phyloP scores from a whole-genome alignment of 2,113 vertebrate genomes.

The Urocolius indicus region DNA sequence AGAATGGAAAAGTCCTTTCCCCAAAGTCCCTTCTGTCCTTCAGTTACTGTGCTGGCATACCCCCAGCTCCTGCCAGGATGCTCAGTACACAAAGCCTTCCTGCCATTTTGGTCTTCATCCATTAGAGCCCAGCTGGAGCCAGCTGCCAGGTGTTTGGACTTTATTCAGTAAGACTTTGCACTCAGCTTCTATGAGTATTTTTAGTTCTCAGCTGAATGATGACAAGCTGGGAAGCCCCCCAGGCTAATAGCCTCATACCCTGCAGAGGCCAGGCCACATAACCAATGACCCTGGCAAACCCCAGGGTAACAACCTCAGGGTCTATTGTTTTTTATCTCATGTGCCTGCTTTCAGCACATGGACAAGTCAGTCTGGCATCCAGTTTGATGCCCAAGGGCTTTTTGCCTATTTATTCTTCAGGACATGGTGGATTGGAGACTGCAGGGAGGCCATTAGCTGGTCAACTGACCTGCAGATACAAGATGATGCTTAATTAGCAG shows the following conservation, averaged over 20 bases:
- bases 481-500: background rate
- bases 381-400: background rate
- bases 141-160: background rate
- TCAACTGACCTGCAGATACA: background rate
- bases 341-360: background rate
- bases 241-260: background rate
- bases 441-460: background rate
- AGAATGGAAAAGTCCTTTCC: background rate
- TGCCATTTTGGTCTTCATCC: background rate
- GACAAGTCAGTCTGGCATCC: background rate
- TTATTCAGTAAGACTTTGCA: background rate
- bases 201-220: background rate
- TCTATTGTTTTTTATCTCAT: background rate
- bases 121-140: background rate
- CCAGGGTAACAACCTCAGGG: fast-evolving
- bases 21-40: background rate
- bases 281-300: background rate
- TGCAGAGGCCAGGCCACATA: background rate
- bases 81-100: background rate
- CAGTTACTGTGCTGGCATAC: fast-evolving
- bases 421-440: fast-evolving
- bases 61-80: background rate
- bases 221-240: background rate
- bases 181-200: background rate
- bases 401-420: background rate